Evolutionary conservation across 2,888 invertebrate genomes (phyloP).

Genomic region (Volucella zonaria): DNA sequence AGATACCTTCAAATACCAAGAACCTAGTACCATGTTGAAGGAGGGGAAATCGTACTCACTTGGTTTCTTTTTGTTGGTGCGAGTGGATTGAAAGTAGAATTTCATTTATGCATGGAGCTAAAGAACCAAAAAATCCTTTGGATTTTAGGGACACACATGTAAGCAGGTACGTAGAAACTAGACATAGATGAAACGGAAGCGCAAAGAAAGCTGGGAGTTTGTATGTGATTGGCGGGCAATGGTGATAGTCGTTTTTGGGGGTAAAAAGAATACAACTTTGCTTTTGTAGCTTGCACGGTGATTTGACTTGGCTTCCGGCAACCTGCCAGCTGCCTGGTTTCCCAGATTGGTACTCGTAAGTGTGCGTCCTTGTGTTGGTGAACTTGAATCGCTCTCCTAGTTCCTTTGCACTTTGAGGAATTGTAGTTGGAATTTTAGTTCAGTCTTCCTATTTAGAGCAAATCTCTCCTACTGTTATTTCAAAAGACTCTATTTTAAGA

Average conservation of each 20-base stretch:
- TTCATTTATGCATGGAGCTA: slow-evolving; percentile 48
- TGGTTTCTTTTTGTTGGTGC: slow-evolving; percentile 7
- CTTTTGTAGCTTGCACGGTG: slow-evolving; percentile 32
- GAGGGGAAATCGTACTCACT: background rate
- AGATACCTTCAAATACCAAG: slow-evolving; percentile 17
- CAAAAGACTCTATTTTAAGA: too few species aligned
- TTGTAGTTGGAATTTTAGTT: slow-evolving; percentile 18
- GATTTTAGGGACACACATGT: slow-evolving; percentile 46
- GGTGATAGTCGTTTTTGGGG: slow-evolving; percentile 1
- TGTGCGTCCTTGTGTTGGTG: background rate
- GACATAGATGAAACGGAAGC: slow-evolving; percentile 16
- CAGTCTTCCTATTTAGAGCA: too few species aligned
- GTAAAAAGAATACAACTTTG: slow-evolving; percentile 5
- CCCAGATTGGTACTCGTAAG: slow-evolving; percentile 5
- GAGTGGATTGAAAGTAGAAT: slow-evolving; percentile 45
- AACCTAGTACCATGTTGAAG: slow-evolving; percentile 24
- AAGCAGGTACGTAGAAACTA: slow-evolving; percentile 5
- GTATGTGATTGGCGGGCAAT: background rate
- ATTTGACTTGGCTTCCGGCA: slow-evolving; percentile 60
- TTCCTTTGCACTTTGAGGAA: slow-evolving; percentile 35
- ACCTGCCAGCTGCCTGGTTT: slow-evolving; percentile 48
- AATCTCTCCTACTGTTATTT: too few species aligned
- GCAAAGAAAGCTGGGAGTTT: slow-evolving; percentile 12
- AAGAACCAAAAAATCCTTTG: slow-evolving; percentile 45
- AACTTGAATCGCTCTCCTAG: background rate